Percentiles rank a stretch among this genome's conserved stretches.
Evolutionary conservation across 1,140 invertebrate genomes (phyloP).

Genomic region (Zaprionus davidi): DNA sequence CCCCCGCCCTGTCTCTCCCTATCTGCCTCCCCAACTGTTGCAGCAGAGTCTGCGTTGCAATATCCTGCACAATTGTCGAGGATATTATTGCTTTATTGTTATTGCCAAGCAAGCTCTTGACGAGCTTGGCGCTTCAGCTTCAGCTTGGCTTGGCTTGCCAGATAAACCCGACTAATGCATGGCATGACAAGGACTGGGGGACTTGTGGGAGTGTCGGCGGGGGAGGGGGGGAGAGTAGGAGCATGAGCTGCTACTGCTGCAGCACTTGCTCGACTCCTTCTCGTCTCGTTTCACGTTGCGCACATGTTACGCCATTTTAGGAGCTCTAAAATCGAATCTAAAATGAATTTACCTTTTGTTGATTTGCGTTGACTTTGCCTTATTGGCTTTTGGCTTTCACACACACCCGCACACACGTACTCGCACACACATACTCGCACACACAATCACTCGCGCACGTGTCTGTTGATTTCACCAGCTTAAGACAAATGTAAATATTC

Average conservation of each 20-base stretch:
- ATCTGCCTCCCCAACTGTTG: background rate
- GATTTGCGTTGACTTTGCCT: conserved; percentile 75
- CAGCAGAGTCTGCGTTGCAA: conserved; percentile 32
- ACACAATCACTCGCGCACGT: conserved; percentile 18
- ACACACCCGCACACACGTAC: conserved; percentile 14
- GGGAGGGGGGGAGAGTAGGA: background rate
- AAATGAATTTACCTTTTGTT: conserved; percentile 79
- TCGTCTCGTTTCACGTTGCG: conserved; percentile 22
- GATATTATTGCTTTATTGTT: conserved; percentile 50
- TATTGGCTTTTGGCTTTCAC: conserved; percentile 65
- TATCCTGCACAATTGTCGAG: conserved; percentile 73
- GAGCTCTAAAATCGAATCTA: conserved; percentile 66
- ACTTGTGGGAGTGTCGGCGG: too few species aligned
- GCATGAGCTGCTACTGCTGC: conserved; percentile 10
- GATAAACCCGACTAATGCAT: conserved; percentile 79
- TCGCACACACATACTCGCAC: background rate
- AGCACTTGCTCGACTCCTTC: too few species aligned
- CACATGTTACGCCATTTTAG: conserved; percentile 67
- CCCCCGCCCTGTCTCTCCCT: background rate
- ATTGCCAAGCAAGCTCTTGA: conserved; percentile 31
- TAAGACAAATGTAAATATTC: conserved; percentile 80
- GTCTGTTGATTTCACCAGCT: conserved; percentile 69
- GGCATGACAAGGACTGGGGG: conserved; percentile 28
- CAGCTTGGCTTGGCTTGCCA: conserved; percentile 12
- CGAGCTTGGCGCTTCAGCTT: background rate